These are phyloP conservation scores for Megaceryle torquata DNA, from an alignment of 2,113 vertebrate species.

Conservation along the genomic window DNA sequence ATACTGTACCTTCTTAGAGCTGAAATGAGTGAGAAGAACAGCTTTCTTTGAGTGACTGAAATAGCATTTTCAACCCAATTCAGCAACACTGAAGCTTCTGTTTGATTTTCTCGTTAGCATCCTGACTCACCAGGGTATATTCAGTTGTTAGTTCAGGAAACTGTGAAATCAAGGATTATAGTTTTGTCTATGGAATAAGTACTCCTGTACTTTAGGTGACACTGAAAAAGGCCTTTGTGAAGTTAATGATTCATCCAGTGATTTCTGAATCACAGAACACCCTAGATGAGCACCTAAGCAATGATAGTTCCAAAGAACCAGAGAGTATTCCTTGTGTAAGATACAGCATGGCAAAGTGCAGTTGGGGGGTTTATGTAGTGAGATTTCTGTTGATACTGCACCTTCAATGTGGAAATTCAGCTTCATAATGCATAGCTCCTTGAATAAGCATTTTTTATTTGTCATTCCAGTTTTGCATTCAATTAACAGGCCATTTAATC, in stretches of 20 bases:
- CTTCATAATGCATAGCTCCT: background rate
- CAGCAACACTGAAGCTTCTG: background rate
- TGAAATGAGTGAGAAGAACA: background rate
- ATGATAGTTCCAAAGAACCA: background rate
- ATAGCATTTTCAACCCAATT: background rate
- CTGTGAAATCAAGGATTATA: background rate
- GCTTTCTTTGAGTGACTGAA: background rate
- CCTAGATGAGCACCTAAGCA: background rate
- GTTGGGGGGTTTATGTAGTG: background rate
- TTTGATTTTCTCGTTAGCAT: background rate
- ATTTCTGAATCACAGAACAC: background rate
- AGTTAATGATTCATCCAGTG: background rate
- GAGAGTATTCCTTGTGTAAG: background rate
- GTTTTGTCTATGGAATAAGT: conserved; percentile 12
- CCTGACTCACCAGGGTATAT: background rate
- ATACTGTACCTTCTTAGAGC: background rate
- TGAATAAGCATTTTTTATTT: background rate
- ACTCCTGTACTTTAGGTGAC: background rate
- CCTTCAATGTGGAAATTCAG: background rate
- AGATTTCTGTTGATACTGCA: background rate
- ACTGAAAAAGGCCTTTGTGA: background rate
- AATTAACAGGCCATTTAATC: background rate
- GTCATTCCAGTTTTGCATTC: background rate
- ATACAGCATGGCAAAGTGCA: background rate
- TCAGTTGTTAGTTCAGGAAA: background rate